These are phyloP conservation scores for Conops quadrifasciatus DNA, from an alignment of 2,888 invertebrate genomes.

Conservation along the genomic window DNA sequence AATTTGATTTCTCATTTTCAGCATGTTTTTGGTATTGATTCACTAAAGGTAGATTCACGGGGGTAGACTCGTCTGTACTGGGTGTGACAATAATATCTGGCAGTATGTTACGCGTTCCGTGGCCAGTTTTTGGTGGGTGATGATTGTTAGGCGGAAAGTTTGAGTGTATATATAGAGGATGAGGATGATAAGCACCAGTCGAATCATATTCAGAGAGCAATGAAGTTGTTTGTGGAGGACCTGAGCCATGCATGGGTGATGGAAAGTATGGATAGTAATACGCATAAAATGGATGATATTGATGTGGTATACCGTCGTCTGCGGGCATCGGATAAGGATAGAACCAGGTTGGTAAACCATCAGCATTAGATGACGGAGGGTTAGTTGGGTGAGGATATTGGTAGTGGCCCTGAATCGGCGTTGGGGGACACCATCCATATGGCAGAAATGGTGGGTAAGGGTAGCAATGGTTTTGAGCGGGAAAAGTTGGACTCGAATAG, in stretches of 20 bases:
- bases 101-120: conserved; percentile 56
- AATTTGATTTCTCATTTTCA: too few relatives aligned
- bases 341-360: conserved; percentile 43
- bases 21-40: too few relatives aligned
- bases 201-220: conserved; percentile 48
- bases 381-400: conserved; percentile 32
- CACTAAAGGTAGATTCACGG: too few relatives aligned
- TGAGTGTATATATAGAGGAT: conserved; percentile 48
- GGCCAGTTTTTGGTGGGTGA: conserved; percentile 47
- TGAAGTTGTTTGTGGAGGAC: conserved; percentile 48
- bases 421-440: conserved; percentile 59
- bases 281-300: conserved; percentile 51
- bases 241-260: conserved; percentile 47
- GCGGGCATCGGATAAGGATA: conserved; percentile 39
- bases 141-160: conserved; percentile 52
- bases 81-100: conserved; percentile 63
- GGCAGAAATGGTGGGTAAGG: conserved; percentile 56
- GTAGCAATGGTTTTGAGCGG: conserved; percentile 37
- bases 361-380: conserved; percentile 40
- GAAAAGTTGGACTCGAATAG: conserved; percentile 42
- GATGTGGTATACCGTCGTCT: conserved; percentile 36
- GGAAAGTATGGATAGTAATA: conserved; percentile 57
- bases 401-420: conserved; percentile 40
- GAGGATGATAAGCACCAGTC: conserved; percentile 45
- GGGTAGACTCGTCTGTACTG: conserved; percentile 59